Percentiles rank a stretch among this genome's conserved stretches.
Evolutionary conservation across 2,113 vertebrate species (phyloP).

Genomic region (Ciconia stormi): DNA sequence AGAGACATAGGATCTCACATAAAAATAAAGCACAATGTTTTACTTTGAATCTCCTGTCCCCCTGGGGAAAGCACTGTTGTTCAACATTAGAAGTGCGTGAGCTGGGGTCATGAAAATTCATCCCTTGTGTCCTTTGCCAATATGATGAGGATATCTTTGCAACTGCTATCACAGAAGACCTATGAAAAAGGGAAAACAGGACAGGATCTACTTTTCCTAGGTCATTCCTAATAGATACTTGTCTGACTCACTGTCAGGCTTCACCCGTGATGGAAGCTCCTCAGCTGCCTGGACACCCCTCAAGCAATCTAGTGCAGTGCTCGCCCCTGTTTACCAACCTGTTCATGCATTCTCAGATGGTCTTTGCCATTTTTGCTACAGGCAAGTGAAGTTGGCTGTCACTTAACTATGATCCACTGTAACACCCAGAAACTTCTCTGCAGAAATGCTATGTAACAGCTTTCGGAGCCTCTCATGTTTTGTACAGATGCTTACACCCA

Average conservation of each 20-base stretch:
- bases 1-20: not conserved
- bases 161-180: not conserved
- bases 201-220: not conserved
- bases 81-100: not conserved
- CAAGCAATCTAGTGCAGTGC: no score
- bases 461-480: accelerated
- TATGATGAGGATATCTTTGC: no score
- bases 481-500: no score
- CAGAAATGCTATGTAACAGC: accelerated
- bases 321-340: not conserved
- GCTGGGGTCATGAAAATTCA: not conserved
- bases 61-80: not conserved
- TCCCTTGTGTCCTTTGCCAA: not conserved
- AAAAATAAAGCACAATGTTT: not conserved
- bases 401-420: accelerated
- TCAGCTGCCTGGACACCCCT: not conserved
- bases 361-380: not conserved
- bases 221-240: accelerated
- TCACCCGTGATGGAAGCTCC: not conserved
- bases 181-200: not conserved
- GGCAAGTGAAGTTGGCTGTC: not conserved
- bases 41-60: not conserved
- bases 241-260: not conserved
- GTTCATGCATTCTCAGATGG: not conserved
- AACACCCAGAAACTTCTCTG: accelerated